Evolutionary conservation across 2,888 invertebrate species (phyloP).

Genomic region (Sminthurides aquaticus): DNA sequence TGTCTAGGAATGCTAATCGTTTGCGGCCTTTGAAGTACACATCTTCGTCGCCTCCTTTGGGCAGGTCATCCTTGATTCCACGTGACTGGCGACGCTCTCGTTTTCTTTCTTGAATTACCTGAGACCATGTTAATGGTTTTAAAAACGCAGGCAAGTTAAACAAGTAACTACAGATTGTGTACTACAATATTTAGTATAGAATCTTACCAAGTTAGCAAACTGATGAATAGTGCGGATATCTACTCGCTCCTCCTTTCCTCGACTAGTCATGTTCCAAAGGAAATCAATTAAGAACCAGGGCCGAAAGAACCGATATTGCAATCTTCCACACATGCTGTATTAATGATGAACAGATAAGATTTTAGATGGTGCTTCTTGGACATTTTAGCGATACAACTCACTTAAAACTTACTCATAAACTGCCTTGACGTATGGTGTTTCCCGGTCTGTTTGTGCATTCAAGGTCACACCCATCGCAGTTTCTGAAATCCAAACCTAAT

Average conservation of each 20-base stretch:
- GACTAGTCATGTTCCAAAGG: background rate
- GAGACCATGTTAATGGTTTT: no score
- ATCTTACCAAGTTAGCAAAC: slow-evolving; percentile 22
- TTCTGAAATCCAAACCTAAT: slow-evolving; percentile 50
- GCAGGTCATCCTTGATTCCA: slow-evolving; percentile 29
- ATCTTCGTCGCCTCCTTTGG: slow-evolving; percentile 28
- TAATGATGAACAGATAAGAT: no score
- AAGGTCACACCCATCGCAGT: slow-evolving; percentile 36
- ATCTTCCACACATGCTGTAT: no score
- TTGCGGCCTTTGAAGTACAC: slow-evolving; percentile 4
- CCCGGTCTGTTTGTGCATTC: slow-evolving; percentile 25
- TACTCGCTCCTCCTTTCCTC: background rate
- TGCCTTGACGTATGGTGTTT: slow-evolving; percentile 27
- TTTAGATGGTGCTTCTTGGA: no score
- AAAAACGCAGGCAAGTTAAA: no score
- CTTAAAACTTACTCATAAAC: slow-evolving; percentile 50
- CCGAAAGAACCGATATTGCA: slow-evolving; percentile 17
- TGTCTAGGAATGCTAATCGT: background rate
- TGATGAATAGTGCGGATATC: background rate
- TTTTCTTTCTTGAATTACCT: background rate
- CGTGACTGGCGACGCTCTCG: background rate
- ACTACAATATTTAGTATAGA: no score
- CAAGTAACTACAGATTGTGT: no score
- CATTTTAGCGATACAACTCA: slow-evolving; percentile 52
- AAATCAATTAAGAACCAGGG: background rate